A percentile compares a stretch with the other conserved stretches of the same genome.
Conservation (phyloP, 2,888 invertebrate species). For the Philereme vetulata region DNA sequence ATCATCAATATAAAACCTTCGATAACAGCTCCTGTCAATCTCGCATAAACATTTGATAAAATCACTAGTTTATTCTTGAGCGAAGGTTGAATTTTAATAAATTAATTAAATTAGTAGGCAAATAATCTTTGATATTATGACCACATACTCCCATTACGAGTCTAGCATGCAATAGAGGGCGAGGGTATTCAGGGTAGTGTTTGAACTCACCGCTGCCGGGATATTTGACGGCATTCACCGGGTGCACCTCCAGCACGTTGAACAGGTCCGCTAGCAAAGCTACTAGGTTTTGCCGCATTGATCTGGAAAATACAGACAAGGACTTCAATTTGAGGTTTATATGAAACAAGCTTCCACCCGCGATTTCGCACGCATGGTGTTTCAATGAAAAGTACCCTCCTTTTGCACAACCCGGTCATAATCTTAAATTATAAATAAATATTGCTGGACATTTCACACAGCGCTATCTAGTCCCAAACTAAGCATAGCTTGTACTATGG, state of each 20-base stretch:
- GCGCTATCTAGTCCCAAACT: no score
- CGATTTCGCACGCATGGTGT: no score
- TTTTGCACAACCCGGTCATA: no score
- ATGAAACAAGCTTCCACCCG: no score
- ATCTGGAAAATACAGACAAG: conserved; percentile 79
- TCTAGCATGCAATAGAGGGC: conserved; percentile 69
- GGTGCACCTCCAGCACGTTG: conserved; percentile 96
- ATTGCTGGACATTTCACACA: no score
- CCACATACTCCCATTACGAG: conserved; percentile 81
- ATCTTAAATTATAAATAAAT: no score
- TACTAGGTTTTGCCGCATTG: conserved; percentile 95
- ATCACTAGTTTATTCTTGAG: conserved; percentile 46
- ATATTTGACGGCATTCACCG: conserved; percentile 93
- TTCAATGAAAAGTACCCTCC: no score
- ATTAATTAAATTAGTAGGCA: conserved; percentile 57
- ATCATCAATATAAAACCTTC: conserved; percentile 24
- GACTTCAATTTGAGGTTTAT: no score
- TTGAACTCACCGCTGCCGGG: conserved; percentile 86
- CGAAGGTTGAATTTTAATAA: conserved; percentile 44
- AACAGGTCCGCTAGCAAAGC: conserved; percentile 97
- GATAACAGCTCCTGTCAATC: conserved; percentile 31
- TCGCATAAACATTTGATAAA: conserved; percentile 36
- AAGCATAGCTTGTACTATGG: no score
- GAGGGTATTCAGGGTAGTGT: conserved; percentile 29
- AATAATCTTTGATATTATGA: conserved; percentile 79